A percentile compares a stretch with the other conserved stretches of the same genome.
These are phyloP conservation scores for Eclectus roratus DNA, from an alignment of 2,113 vertebrate genomes.

Conservation along the genomic window DNA sequence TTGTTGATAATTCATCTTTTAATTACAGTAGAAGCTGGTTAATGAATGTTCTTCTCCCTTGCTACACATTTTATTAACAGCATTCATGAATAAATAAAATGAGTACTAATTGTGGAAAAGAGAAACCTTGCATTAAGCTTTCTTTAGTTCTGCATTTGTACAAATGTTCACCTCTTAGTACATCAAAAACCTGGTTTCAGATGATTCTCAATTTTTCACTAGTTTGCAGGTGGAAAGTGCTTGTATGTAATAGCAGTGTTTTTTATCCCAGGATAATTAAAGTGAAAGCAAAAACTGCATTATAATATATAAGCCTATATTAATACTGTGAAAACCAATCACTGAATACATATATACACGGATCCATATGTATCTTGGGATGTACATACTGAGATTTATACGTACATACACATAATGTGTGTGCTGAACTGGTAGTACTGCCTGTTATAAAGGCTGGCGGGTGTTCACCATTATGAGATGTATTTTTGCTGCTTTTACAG, in stretches of 20 bases:
- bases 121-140: not conserved
- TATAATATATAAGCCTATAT: not conserved
- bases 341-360: not conserved
- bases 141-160: not conserved
- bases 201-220: not conserved
- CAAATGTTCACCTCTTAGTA: not conserved
- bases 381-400: not conserved
- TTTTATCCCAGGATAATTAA: not conserved
- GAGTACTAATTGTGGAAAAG: conserved; percentile 27
- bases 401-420: not conserved
- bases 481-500: not conserved
- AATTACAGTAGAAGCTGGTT: conserved; percentile 44
- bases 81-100: conserved; percentile 59
- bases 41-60: conserved; percentile 37
- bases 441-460: not conserved
- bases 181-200: not conserved
- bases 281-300: not conserved
- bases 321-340: not conserved
- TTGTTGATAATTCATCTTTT: conserved; percentile 53
- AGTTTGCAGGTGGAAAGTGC: not conserved
- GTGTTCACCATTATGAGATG: not conserved
- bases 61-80: conserved; percentile 54
- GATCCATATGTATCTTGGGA: not conserved
- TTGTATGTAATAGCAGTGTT: not conserved
- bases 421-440: not conserved